Evolutionary conservation across 2,888 invertebrate species (phyloP), one percentile per base, ranked within the genome.

Genomic region (Ptilodon capucinus): DNA sequence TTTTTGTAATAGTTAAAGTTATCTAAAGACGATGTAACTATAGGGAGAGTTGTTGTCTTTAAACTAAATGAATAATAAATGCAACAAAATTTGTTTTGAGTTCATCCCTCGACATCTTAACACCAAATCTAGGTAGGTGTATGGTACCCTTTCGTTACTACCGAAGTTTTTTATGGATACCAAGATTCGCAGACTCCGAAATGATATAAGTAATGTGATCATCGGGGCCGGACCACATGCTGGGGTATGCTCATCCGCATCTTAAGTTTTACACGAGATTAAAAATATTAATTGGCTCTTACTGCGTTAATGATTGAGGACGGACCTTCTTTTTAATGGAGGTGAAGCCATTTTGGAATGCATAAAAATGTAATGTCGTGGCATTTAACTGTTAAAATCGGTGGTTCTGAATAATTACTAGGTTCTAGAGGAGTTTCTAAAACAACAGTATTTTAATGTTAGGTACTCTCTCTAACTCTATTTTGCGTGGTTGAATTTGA

Each of bases 271-370:
- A 59, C 54, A 56, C 54, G 42, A 19, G 42, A 44, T 47, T 32
- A 60, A 60, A 60, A 50, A 55, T 54, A 54, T 54, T 64, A 69
- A 68, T 68, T 60, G 59, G 51, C 54, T 51, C 51, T 53, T 55
- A 51, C 51, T 34, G 44, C 39, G 51, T 43, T 61, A 57, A 58
- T 57, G 50, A 50, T 46, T 48, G 40, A 58, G 51, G 60, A 62
- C 58, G 59, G 60, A 61, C 62, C 54, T 55, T 60, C 54, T 55
- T 47, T 48, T 51, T 39, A 30, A 18, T 35, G 30, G 9, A 9
- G 9, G 9, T n/a, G 43, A 47, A 40, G 40, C 36, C 39, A 40
- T 53, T 44, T 57, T 44, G 48, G 50, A 51, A 41, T 54, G 52
- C 57, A 48, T 52, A 60, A 57, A 57, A 56, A 49, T 51, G n/a